phyloP scores from a whole-genome alignment of 2,797 vertebrate species.

The Clarias platycephalus region DNA sequence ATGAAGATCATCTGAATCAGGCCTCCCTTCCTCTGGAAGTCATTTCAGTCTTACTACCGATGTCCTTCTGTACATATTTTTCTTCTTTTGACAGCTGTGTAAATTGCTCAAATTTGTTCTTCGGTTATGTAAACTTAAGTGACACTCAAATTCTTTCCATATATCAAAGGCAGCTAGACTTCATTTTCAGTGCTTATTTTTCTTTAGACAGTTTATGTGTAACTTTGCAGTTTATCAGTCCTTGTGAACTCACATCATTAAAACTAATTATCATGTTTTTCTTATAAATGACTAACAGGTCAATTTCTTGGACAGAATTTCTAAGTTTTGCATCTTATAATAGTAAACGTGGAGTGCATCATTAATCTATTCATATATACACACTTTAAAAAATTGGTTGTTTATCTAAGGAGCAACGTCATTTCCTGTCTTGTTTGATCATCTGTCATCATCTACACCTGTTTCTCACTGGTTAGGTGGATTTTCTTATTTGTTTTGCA shows the following conservation, averaged over 20 bases:
- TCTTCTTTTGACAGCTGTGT: slow-evolving; percentile 68
- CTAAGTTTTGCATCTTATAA: not conserved
- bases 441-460: too few species aligned
- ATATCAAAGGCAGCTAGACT: not conserved
- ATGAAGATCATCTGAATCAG: slow-evolving; percentile 66
- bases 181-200: slow-evolving; percentile 22
- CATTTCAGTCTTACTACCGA: slow-evolving; percentile 76
- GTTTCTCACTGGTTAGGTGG: too few species aligned
- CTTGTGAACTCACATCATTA: not conserved
- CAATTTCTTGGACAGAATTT: not conserved
- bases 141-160: slow-evolving; percentile 24
- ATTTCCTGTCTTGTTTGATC: too few species aligned
- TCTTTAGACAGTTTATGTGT: not conserved
- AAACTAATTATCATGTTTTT: slow-evolving; percentile 3
- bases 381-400: too few species aligned
- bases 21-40: slow-evolving; percentile 72
- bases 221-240: not conserved
- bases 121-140: slow-evolving; percentile 60
- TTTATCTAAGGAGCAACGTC: too few species aligned
- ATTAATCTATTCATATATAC: not conserved
- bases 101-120: slow-evolving; percentile 72
- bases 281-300: not conserved
- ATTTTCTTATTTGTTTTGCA: too few species aligned
- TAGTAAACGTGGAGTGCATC: not conserved
- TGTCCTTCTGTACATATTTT: slow-evolving; percentile 67